Evolutionary conservation across 1,140 invertebrate species (phyloP).

Genomic region (Andricus grossulariae): DNA sequence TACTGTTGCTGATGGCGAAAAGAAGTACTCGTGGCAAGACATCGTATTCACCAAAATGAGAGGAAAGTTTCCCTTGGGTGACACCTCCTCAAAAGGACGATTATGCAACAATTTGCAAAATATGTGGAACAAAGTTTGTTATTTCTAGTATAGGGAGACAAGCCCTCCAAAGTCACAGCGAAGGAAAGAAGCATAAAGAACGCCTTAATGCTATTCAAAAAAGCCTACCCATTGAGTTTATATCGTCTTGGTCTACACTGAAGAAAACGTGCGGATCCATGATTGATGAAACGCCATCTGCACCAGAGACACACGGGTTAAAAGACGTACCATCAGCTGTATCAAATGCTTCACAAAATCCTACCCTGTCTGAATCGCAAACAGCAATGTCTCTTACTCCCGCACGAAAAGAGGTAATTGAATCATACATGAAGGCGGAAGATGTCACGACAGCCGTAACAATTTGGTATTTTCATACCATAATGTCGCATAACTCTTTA

Average conservation of each 20-base stretch:
- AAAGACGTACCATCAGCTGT: not conserved
- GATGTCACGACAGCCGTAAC: not conserved
- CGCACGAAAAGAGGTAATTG: not conserved
- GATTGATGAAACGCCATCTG: not conserved
- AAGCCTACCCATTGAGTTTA: not conserved
- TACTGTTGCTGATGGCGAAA: no score
- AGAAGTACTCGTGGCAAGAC: no score
- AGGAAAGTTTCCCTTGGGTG: no score
- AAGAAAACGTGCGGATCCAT: no score
- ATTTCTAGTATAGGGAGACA: no score
- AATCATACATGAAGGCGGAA: not conserved
- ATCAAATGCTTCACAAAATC: not conserved
- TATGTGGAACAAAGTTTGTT: no score
- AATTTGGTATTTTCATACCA: not conserved
- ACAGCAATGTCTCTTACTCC: not conserved
- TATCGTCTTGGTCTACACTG: not conserved
- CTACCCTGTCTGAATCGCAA: not conserved
- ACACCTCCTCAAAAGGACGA: no score
- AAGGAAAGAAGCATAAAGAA: constrained; percentile 10
- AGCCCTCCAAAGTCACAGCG: no score
- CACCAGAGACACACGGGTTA: not conserved
- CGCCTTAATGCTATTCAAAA: not conserved
- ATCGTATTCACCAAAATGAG: no score
- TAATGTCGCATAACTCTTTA: not conserved
- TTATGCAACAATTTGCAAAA: no score